A percentile compares a stretch with the other conserved stretches of the same genome.
Evolutionary conservation across 2,797 vertebrate genomes (phyloP).

Genomic region (Morelia viridis): DNA sequence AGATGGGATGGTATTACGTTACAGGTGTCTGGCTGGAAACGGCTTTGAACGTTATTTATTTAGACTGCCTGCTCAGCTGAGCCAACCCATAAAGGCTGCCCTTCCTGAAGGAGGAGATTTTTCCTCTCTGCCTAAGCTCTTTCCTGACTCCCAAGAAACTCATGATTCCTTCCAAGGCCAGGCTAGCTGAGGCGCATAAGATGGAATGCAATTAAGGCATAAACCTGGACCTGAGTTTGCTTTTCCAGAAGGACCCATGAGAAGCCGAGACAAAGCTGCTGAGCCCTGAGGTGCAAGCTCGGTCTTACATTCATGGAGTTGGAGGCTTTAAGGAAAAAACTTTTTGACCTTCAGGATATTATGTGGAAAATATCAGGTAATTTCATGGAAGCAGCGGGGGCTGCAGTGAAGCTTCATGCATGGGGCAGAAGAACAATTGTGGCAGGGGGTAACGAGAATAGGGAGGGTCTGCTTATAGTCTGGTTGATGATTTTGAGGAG

Average conservation of each 20-base stretch:
- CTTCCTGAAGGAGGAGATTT: neutral
- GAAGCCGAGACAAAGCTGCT: neutral
- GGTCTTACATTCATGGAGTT: neutral
- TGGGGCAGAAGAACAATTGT: neutral
- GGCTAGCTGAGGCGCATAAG: neutral
- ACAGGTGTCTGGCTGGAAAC: neutral
- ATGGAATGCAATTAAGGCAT: neutral
- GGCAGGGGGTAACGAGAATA: neutral
- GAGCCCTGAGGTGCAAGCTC: neutral
- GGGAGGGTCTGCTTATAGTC: neutral
- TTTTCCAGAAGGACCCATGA: neutral
- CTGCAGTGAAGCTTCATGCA: neutral
- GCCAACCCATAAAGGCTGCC: neutral
- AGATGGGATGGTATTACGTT: neutral
- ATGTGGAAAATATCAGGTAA: neutral
- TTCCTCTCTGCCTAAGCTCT: neutral
- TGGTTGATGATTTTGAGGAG: neutral
- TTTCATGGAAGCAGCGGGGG: neutral
- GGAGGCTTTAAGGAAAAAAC: neutral
- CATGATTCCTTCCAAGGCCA: neutral
- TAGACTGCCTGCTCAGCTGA: neutral
- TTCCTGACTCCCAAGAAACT: neutral
- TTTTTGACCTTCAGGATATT: neutral
- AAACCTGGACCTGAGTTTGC: neutral
- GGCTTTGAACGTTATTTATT: neutral